Percentiles rank a stretch among this genome's conserved stretches.
These are phyloP conservation scores for Polia nebulosa DNA, from an alignment of 2,888 invertebrate species.

Conservation along the genomic window DNA sequence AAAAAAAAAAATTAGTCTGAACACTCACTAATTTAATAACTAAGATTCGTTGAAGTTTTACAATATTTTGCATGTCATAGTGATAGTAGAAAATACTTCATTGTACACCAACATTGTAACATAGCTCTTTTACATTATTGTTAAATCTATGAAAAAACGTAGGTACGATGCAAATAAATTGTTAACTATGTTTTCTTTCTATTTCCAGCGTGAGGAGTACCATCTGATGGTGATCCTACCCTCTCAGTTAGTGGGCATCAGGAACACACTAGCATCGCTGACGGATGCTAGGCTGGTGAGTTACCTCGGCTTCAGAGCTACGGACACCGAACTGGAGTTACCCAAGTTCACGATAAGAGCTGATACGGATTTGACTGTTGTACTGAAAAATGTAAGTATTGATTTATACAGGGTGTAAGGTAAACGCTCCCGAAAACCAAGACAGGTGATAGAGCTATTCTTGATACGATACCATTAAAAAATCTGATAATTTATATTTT, in stretches of 20 bases:
- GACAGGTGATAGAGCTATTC: too few species aligned
- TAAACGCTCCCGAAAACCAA: too few species aligned
- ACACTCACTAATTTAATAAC: too few species aligned
- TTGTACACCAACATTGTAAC: not conserved
- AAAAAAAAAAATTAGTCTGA: not conserved
- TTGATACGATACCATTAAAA: too few species aligned
- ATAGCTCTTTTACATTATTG: not conserved
- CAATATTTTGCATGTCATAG: too few species aligned
- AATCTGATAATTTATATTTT: too few species aligned
- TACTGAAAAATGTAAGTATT: slow-evolving; percentile 80
- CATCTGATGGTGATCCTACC: slow-evolving; percentile 88
- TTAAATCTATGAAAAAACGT: not conserved
- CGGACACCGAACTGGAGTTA: slow-evolving; percentile 80
- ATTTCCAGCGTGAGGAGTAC: slow-evolving; percentile 85
- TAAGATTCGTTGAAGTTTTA: too few species aligned
- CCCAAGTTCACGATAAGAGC: slow-evolving; percentile 86
- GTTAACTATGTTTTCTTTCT: not conserved
- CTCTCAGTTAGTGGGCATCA: slow-evolving; percentile 72
- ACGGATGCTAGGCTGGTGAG: slow-evolving; percentile 75
- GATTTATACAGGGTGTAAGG: too few species aligned
- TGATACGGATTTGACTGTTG: slow-evolving; percentile 79
- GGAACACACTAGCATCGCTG: slow-evolving; percentile 73
- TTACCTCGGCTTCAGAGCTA: slow-evolving; percentile 72
- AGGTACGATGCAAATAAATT: not conserved
- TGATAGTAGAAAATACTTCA: too few species aligned